phyloP scores from a whole-genome alignment of 2,888 invertebrate species.

The Cantharis lateralis region DNA sequence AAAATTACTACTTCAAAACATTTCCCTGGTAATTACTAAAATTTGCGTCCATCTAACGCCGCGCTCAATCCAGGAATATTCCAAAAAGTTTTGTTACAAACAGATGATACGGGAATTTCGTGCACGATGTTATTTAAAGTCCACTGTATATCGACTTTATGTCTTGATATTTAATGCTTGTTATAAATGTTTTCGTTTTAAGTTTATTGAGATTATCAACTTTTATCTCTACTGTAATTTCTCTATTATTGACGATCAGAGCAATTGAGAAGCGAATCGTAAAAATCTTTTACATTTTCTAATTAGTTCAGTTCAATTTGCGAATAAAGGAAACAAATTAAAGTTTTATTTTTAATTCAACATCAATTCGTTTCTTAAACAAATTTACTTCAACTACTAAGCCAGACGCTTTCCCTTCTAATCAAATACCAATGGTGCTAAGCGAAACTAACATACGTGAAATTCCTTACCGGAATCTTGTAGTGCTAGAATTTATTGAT shows the following conservation, averaged over 20 bases:
- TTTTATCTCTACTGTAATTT: not conserved
- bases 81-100: too few species aligned
- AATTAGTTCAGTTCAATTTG: not conserved
- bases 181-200: too few species aligned
- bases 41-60: too few species aligned
- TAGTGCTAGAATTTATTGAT: constrained; percentile 13
- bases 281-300: not conserved
- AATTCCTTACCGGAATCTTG: constrained; percentile 9
- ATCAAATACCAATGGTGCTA: not conserved
- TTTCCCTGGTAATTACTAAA: too few species aligned
- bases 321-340: not conserved
- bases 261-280: not conserved
- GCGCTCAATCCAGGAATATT: too few species aligned
- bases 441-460: not conserved
- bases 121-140: too few species aligned
- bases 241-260: not conserved
- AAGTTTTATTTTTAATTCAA: not conserved
- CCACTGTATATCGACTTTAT: too few species aligned
- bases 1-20: too few species aligned
- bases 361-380: not conserved
- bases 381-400: not conserved
- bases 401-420: not conserved
- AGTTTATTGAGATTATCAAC: too few species aligned
- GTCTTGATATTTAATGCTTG: not conserved
- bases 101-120: too few species aligned